phyloP scores from a whole-genome alignment of 1,140 invertebrate species.

The Acromyrmex charruanus region DNA sequence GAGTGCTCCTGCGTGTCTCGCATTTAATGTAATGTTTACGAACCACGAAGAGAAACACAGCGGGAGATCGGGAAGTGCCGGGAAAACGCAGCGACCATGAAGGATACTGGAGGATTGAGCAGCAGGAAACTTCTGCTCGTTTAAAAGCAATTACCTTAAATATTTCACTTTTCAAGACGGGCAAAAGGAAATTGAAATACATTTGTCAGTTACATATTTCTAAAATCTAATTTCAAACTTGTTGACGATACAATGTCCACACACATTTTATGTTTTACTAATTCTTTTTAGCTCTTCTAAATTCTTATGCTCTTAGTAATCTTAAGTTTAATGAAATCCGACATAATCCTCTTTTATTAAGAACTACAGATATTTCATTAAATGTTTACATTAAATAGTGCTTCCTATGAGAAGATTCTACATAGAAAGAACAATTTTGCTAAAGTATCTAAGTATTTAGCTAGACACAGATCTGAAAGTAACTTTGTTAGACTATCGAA shows the following conservation, averaged over 20 bases:
- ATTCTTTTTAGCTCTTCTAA: no score
- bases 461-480: no score
- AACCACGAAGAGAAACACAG: constrained; percentile 45
- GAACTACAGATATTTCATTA: neutral
- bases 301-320: neutral
- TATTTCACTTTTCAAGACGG: constrained; percentile 1
- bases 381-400: neutral
- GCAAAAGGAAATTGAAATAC: neutral
- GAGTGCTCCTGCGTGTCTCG: constrained; percentile 59
- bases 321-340: neutral
- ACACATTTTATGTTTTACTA: neutral
- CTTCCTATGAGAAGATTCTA: neutral
- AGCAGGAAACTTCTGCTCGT: neutral
- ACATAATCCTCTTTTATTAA: neutral
- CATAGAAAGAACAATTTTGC: no score
- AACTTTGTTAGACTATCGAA: no score
- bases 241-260: neutral
- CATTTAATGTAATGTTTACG: constrained; percentile 26
- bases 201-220: neutral
- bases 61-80: constrained; percentile 18
- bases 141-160: constrained; percentile 4
- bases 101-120: constrained; percentile 58
- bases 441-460: no score
- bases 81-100: constrained; percentile 19
- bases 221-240: neutral